A percentile compares a stretch with the other conserved stretches of the same genome.
Evolutionary conservation across 2,113 vertebrate species (phyloP).

Genomic region (Ageneiosus marmoratus): DNA sequence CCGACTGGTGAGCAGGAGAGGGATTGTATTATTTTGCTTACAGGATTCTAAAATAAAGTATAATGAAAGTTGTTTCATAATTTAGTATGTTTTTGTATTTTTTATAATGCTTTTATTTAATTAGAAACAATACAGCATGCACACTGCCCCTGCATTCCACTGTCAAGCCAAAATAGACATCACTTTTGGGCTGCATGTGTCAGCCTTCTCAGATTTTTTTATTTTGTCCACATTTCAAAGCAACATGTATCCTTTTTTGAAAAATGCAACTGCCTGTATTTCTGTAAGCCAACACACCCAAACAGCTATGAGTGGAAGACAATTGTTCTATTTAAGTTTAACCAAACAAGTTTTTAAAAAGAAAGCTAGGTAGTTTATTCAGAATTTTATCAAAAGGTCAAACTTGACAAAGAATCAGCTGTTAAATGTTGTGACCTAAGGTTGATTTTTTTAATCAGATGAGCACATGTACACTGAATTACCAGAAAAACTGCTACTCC

Average conservation of each 20-base stretch:
- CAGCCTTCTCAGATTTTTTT: background rate
- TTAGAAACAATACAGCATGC: background rate
- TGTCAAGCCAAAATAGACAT: conserved; percentile 7
- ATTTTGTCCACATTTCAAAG: conserved; percentile 3
- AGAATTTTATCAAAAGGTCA: background rate
- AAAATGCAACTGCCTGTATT: background rate
- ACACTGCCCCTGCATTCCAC: background rate
- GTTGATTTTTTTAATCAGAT: no score
- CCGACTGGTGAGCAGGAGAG: conserved; percentile 74
- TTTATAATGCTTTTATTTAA: background rate
- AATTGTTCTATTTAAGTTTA: background rate
- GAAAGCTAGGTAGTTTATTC: background rate
- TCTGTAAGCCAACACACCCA: background rate
- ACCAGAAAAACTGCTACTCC: no score
- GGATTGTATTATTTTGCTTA: background rate
- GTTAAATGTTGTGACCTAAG: background rate
- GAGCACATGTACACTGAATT: no score
- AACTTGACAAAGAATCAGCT: background rate
- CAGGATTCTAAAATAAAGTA: background rate
- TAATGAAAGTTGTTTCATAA: background rate
- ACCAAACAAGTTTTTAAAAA: background rate
- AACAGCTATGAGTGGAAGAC: background rate
- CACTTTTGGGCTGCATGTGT: background rate
- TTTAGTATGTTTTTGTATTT: background rate
- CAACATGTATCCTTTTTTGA: background rate